Conservation (phyloP, 2,888 invertebrate genomes). For the Rhagium mordax region DNA sequence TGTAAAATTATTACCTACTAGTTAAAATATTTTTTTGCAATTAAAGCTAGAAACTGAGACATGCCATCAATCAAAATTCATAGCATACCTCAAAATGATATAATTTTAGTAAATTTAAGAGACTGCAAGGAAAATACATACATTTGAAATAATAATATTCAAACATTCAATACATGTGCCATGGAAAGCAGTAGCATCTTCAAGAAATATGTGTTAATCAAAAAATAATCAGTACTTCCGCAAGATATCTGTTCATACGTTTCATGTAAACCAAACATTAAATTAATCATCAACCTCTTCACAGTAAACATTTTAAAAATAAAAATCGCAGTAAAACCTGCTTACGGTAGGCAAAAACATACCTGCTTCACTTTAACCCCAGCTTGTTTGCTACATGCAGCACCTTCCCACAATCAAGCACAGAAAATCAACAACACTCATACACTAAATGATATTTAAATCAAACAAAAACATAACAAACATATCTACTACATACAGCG, state of each 20-base stretch:
- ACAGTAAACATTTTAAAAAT: slow-evolving; percentile 5
- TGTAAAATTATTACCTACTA: too few species aligned
- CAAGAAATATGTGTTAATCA: background rate
- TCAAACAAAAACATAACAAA: slow-evolving; percentile 25
- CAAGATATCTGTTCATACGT: background rate
- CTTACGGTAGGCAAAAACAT: slow-evolving; percentile 27
- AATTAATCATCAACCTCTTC: background rate
- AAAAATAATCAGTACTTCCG: too few species aligned
- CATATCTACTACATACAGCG: slow-evolving; percentile 30
- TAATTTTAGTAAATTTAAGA: too few species aligned
- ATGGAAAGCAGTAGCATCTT: background rate
- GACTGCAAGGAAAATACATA: too few species aligned
- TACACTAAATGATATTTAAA: slow-evolving; percentile 26
- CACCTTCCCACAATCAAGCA: slow-evolving; percentile 27
- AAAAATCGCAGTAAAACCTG: slow-evolving; percentile 30
- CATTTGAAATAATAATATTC: too few species aligned
- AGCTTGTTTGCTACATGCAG: slow-evolving; percentile 29
- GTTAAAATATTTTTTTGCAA: too few species aligned
- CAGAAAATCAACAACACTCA: slow-evolving; percentile 28
- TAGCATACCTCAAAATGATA: too few species aligned
- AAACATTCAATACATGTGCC: background rate
- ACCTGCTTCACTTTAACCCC: slow-evolving; percentile 37
- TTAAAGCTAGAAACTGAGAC: too few species aligned
- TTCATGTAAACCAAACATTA: background rate
- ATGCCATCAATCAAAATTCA: too few species aligned